Conservation (phyloP, 2,888 invertebrate genomes). For the Sialis lutaria region DNA sequence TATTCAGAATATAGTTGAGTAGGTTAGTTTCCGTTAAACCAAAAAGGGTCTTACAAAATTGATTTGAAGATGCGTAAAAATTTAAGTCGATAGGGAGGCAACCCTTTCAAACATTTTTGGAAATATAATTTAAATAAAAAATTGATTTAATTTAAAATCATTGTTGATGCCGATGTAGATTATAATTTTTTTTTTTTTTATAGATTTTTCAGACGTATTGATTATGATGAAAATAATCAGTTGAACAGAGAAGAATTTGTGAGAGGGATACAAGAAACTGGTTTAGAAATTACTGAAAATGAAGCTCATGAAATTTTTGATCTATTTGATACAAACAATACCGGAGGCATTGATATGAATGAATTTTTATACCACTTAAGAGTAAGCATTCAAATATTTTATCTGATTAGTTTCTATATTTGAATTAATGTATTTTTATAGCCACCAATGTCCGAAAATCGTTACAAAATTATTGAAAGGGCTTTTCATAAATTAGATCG, state of each 20-base stretch:
- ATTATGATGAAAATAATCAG: constrained; percentile 74
- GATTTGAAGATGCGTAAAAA: too few species aligned
- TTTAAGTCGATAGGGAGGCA: too few species aligned
- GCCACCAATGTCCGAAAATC: constrained; percentile 67
- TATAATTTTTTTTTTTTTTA: constrained; percentile 3
- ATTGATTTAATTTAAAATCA: too few species aligned
- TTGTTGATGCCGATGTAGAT: too few species aligned
- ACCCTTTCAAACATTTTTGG: too few species aligned
- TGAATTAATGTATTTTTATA: constrained; percentile 20
- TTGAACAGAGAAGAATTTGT: constrained; percentile 68
- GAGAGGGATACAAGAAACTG: constrained; percentile 60
- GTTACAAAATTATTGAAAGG: constrained; percentile 55
- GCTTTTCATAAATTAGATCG: constrained; percentile 78
- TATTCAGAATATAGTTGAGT: too few species aligned
- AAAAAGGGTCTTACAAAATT: too few species aligned
- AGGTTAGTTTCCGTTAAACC: too few species aligned
- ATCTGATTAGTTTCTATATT: too few species aligned
- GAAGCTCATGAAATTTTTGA: constrained; percentile 51
- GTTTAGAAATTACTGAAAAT: constrained; percentile 45
- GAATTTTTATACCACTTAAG: constrained; percentile 73
- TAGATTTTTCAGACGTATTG: constrained; percentile 77
- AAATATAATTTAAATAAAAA: too few species aligned
- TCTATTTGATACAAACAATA: constrained; percentile 65
- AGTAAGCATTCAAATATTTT: constrained; percentile 28
- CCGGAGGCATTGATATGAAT: constrained; percentile 70